Evolutionary conservation across 2,797 vertebrate genomes (phyloP).

Genomic region (Sebastiscus albofasciatus): DNA sequence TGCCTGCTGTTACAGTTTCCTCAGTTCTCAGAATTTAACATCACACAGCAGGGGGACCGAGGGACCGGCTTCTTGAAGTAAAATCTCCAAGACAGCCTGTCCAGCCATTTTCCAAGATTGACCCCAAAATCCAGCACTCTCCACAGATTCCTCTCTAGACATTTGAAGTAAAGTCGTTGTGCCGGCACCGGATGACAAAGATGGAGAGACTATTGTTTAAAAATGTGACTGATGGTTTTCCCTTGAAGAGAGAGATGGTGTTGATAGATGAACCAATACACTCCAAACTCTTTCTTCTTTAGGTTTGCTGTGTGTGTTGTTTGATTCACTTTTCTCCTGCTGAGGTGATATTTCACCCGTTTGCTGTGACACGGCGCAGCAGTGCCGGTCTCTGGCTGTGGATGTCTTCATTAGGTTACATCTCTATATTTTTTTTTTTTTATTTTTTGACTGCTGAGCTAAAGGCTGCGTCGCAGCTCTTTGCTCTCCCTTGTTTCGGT

Average conservation of each 20-base stretch:
- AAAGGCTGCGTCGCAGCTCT: slow-evolving; percentile 23
- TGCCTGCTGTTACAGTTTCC: slow-evolving; percentile 48
- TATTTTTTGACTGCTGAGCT: slow-evolving; percentile 32
- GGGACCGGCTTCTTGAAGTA: slow-evolving; percentile 48
- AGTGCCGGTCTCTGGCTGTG: slow-evolving; percentile 40
- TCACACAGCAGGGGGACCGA: slow-evolving; percentile 42
- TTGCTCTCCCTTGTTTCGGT: slow-evolving; percentile 31
- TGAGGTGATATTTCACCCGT: slow-evolving; percentile 74
- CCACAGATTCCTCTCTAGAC: slow-evolving; percentile 76
- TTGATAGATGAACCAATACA: slow-evolving; percentile 83
- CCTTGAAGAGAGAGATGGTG: slow-evolving; percentile 74
- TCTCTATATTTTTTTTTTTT: slow-evolving; percentile 25
- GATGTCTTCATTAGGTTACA: slow-evolving; percentile 69
- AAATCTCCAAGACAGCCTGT: slow-evolving; percentile 49
- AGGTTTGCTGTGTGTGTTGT: slow-evolving; percentile 67
- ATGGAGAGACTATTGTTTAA: slow-evolving; percentile 80
- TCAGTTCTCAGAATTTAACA: slow-evolving; percentile 54
- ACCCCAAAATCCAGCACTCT: slow-evolving; percentile 65
- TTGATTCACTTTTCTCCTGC: slow-evolving; percentile 76
- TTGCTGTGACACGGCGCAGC: slow-evolving; percentile 47
- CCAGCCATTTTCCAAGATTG: slow-evolving; percentile 51
- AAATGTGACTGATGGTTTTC: slow-evolving; percentile 84
- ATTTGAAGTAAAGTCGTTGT: slow-evolving; percentile 78
- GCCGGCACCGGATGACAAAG: slow-evolving; percentile 73
- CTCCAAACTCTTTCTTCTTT: slow-evolving; percentile 68